These are phyloP conservation scores for Nymphalis c-album DNA, from an alignment of 2,888 invertebrate species.

Conservation along the genomic window DNA sequence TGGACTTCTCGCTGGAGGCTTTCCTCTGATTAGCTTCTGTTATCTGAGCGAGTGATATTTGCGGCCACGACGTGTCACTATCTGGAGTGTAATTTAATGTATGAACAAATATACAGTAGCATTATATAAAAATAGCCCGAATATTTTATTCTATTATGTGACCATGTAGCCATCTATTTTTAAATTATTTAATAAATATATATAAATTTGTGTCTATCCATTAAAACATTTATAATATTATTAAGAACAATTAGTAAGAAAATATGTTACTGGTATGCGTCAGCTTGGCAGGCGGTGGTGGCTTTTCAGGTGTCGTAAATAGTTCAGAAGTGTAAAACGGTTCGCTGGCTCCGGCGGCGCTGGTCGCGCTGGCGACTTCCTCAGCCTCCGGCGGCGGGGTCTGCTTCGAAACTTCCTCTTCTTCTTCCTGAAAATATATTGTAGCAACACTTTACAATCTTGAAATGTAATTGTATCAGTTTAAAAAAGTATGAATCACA, in stretches of 20 bases:
- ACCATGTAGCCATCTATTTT: neutral
- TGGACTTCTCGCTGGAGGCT: constrained; percentile 66
- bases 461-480: neutral
- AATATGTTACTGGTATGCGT: constrained; percentile 40
- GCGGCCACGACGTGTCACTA: constrained; percentile 71
- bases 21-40: constrained; percentile 71
- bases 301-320: constrained; percentile 43
- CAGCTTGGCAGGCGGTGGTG: constrained; percentile 39
- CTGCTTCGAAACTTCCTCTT: constrained; percentile 25
- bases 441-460: neutral
- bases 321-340: constrained; percentile 37
- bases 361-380: constrained; percentile 8
- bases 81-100: constrained; percentile 45
- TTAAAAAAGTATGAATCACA: neutral
- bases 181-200: neutral
- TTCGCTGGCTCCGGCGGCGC: constrained; percentile 24
- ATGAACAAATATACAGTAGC: neutral
- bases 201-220: no score
- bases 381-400: constrained; percentile 1
- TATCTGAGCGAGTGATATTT: constrained; percentile 72
- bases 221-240: no score
- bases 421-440: constrained; percentile 24
- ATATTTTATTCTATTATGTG: no score
- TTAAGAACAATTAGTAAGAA: no score
- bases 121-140: no score